Conservation (phyloP, 2,888 invertebrate genomes). For the Metopia argyrocephala region DNA sequence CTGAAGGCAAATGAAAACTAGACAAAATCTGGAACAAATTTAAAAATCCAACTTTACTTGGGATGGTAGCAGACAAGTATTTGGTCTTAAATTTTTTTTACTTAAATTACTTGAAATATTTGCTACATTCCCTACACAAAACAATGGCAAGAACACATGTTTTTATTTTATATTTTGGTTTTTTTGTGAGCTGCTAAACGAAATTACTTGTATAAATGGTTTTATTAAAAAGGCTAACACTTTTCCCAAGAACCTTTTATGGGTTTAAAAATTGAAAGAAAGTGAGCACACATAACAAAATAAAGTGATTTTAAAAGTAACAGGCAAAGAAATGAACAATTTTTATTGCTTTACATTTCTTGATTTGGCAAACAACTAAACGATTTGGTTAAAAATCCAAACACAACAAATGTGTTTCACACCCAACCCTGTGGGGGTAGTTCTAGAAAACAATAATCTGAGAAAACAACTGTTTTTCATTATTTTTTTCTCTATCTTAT, state of each 20-base stretch:
- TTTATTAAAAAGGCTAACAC: neutral
- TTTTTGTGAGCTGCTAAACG: neutral
- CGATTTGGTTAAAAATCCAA: neutral
- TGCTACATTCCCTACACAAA: neutral
- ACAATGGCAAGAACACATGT: slow-evolving; percentile 10
- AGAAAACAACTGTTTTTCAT: neutral
- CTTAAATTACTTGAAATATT: neutral
- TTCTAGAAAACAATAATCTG: slow-evolving; percentile 7
- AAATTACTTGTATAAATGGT: neutral
- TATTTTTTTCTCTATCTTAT: neutral
- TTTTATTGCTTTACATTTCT: neutral
- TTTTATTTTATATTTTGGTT: neutral
- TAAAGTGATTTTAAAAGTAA: neutral
- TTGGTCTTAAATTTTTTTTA: no score
- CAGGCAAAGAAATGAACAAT: neutral
- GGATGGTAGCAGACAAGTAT: no score
- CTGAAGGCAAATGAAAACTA: neutral
- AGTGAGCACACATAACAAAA: neutral
- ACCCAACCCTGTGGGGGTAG: slow-evolving; percentile 19
- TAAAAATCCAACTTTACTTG: no score
- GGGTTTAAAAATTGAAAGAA: no score
- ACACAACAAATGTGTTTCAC: slow-evolving; percentile 12
- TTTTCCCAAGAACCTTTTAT: no score
- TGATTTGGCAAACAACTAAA: neutral
- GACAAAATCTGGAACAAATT: neutral